phyloP scores from a whole-genome alignment of 2,797 vertebrate species.

The Coracias cyanogaster region DNA sequence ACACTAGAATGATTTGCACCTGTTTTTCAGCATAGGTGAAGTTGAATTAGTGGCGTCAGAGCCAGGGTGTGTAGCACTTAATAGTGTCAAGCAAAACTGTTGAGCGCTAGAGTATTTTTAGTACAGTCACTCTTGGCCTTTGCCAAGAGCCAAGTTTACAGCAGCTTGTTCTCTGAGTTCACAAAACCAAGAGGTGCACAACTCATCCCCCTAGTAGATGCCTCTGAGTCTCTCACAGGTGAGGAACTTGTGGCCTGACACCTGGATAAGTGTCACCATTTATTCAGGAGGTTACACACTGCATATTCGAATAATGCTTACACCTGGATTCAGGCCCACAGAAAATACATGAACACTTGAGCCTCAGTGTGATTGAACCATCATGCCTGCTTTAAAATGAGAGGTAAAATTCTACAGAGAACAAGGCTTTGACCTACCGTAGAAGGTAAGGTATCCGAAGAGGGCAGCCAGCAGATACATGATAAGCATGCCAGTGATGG shows the following conservation, averaged over 20 bases:
- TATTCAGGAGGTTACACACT: neutral
- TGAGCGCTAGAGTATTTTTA: slow-evolving; percentile 32
- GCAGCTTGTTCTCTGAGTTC: neutral
- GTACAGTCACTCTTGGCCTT: neutral
- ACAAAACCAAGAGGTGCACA: neutral
- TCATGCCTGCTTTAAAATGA: neutral
- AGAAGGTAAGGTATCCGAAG: slow-evolving; percentile 97
- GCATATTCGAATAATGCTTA: neutral
- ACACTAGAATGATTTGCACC: slow-evolving; percentile 34
- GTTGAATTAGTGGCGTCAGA: neutral
- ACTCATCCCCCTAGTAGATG: neutral
- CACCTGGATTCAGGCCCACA: neutral
- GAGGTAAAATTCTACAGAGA: neutral
- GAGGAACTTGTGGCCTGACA: neutral
- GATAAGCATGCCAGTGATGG: slow-evolving; percentile 92
- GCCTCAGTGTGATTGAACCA: neutral
- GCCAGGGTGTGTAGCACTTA: neutral
- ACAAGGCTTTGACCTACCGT: slow-evolving; percentile 80
- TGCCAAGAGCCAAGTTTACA: neutral
- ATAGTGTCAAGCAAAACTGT: neutral
- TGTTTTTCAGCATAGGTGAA: slow-evolving; percentile 55
- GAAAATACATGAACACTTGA: neutral
- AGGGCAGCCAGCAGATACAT: slow-evolving; percentile 96
- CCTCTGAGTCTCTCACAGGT: neutral
- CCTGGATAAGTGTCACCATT: neutral